phyloP scores from a whole-genome alignment of 2,888 invertebrate genomes.

The Euplexia lucipara region DNA sequence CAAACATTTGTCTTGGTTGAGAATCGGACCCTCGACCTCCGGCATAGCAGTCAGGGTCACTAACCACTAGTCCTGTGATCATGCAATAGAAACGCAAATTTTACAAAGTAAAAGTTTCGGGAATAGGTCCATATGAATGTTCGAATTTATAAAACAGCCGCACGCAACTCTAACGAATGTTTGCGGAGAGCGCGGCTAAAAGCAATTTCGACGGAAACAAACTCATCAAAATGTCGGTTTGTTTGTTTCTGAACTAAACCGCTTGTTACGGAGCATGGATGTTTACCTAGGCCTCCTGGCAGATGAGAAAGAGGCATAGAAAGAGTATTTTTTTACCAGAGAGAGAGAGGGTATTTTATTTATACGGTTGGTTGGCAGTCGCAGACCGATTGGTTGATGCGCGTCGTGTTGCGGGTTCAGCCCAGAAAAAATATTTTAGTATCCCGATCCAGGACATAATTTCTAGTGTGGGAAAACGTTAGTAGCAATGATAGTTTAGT shows the following conservation, averaged over 20 bases:
- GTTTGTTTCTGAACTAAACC: slow-evolving; percentile 57
- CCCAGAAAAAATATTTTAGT: no score
- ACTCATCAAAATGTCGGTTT: slow-evolving; percentile 58
- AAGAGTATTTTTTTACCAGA: background rate
- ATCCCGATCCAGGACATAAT: no score
- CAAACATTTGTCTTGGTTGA: no score
- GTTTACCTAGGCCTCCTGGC: slow-evolving; percentile 21
- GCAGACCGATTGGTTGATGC: no score
- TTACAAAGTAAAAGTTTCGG: slow-evolving; percentile 14
- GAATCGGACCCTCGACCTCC: no score
- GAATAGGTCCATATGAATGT: background rate
- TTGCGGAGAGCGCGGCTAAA: slow-evolving; percentile 46
- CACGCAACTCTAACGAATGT: slow-evolving; percentile 31
- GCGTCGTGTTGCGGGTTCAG: no score
- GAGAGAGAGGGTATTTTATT: no score
- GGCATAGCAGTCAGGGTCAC: no score
- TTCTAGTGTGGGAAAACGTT: no score
- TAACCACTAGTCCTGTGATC: no score
- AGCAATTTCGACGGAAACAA: slow-evolving; percentile 59
- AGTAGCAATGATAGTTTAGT: no score
- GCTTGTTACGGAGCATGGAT: slow-evolving; percentile 42
- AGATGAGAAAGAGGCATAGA: slow-evolving; percentile 27
- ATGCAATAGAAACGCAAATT: background rate
- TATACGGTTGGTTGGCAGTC: no score
- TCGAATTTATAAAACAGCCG: background rate